A percentile compares a stretch with the other conserved stretches of the same genome.
Evolutionary conservation across 2,888 invertebrate genomes (phyloP).

Genomic region (Willowsia nigromaculata): DNA sequence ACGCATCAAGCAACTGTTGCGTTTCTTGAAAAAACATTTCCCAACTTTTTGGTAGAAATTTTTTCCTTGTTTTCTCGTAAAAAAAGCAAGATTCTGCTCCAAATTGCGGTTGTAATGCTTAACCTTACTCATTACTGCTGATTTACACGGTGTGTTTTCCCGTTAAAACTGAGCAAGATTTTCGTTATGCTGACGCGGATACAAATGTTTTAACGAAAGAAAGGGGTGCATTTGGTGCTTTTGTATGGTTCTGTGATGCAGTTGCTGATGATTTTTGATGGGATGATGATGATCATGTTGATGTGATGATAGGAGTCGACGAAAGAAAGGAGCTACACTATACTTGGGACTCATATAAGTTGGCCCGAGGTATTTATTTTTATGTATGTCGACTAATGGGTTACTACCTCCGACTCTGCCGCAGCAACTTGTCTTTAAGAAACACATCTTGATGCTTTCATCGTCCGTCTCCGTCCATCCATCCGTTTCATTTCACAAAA

Average conservation of each 20-base stretch:
- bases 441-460: slow-evolving; percentile 55
- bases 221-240: slow-evolving; percentile 32
- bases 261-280: slow-evolving; percentile 59
- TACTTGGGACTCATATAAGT: slow-evolving; percentile 53
- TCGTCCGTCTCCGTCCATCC: slow-evolving; percentile 38
- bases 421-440: slow-evolving; percentile 53
- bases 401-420: slow-evolving; percentile 57
- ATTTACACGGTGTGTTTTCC: slow-evolving; percentile 63
- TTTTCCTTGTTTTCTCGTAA: background rate
- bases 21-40: background rate
- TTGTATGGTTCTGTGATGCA: background rate
- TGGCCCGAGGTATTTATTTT: slow-evolving; percentile 77
- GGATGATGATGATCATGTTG: slow-evolving; percentile 46
- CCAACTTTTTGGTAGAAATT: background rate
- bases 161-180: slow-evolving; percentile 18
- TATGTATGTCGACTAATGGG: slow-evolving; percentile 70
- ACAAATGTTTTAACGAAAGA: background rate
- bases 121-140: slow-evolving; percentile 59
- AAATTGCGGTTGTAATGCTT: slow-evolving; percentile 50
- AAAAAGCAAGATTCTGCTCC: background rate
- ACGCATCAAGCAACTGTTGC: slow-evolving; percentile 32
- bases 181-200: background rate
- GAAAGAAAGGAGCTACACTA: slow-evolving; percentile 13
- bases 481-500: slow-evolving; percentile 12
- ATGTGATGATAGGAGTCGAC: slow-evolving; percentile 35